These are phyloP conservation scores for Eupelmus urozonus DNA, from an alignment of 2,888 invertebrate genomes.

Conservation along the genomic window DNA sequence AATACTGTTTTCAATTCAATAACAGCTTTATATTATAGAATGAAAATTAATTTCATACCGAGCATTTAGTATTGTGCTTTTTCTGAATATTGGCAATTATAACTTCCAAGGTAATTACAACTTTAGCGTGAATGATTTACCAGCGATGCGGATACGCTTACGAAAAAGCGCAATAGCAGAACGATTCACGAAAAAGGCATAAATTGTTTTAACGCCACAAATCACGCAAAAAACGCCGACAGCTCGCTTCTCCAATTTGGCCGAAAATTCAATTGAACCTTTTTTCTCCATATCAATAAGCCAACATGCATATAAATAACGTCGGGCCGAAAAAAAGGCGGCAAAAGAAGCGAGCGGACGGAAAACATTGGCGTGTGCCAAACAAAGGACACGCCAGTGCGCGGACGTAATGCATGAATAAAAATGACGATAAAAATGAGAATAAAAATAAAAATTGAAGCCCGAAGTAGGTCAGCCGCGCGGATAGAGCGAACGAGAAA, in stretches of 20 bases:
- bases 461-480: conserved; percentile 26
- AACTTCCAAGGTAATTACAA: no score
- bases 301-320: conserved; percentile 24
- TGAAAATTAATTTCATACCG: no score
- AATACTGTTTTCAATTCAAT: no score
- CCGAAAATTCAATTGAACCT: conserved; percentile 18
- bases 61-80: no score
- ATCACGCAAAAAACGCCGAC: conserved; percentile 36
- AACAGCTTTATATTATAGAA: no score
- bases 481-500: no score
- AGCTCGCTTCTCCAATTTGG: conserved; percentile 31
- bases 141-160: neutral
- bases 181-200: neutral
- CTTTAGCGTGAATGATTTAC: no score
- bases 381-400: conserved; percentile 28
- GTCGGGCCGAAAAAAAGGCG: neutral
- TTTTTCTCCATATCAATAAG: neutral
- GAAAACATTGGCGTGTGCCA: neutral
- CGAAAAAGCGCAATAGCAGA: neutral
- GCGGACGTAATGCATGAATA: conserved; percentile 14
- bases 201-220: conserved; percentile 32
- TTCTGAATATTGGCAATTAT: no score
- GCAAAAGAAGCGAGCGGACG: neutral
- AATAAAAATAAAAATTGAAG: conserved; percentile 42
- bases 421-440: conserved; percentile 32